phyloP scores from a whole-genome alignment of 2,113 vertebrate species.

The Nipponia nippon region DNA sequence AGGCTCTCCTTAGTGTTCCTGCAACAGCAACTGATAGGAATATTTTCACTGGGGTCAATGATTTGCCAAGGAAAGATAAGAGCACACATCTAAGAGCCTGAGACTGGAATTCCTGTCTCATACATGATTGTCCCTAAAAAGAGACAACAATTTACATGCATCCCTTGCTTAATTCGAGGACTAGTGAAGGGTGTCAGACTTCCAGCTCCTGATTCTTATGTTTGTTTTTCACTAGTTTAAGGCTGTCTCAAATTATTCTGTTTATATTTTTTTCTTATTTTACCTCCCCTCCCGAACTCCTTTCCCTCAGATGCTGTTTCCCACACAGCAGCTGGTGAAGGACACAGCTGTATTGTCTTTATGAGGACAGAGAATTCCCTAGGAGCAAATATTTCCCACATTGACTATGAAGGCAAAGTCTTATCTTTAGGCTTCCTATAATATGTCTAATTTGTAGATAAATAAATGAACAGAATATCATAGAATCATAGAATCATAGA shows the following conservation, averaged over 20 bases:
- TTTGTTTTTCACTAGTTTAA: neutral
- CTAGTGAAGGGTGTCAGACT: neutral
- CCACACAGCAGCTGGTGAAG: neutral
- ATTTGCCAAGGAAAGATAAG: neutral
- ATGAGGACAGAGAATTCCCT: neutral
- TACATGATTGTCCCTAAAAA: neutral
- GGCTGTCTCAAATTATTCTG: neutral
- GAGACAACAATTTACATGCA: neutral
- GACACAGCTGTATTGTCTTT: slow-evolving; percentile 38
- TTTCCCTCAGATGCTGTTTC: neutral
- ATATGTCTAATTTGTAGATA: neutral
- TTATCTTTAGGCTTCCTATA: neutral
- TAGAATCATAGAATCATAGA: no score
- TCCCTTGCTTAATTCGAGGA: neutral
- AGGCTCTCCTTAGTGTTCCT: neutral
- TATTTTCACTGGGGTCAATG: neutral
- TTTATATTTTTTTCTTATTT: neutral
- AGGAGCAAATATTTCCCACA: neutral
- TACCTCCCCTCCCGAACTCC: neutral
- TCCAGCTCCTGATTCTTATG: neutral
- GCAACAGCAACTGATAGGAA: neutral
- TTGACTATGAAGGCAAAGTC: neutral
- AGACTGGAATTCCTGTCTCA: neutral
- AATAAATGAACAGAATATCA: neutral
- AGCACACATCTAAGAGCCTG: neutral